Percentiles rank a stretch among this genome's conserved stretches.
phyloP scores from a whole-genome alignment of 2,888 invertebrate species.

The Thyatira batis region DNA sequence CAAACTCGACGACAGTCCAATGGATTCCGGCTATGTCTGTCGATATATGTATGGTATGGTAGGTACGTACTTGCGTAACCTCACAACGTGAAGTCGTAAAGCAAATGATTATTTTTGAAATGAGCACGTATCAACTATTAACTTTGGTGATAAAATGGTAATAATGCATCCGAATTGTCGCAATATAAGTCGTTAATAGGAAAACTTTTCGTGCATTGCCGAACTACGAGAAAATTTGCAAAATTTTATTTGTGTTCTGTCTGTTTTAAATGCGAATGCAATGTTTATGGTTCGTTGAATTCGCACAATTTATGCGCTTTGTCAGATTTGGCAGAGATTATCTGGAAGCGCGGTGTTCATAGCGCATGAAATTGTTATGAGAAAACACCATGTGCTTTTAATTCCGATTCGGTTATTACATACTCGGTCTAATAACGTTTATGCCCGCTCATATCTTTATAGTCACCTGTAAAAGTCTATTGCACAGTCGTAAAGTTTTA shows the following conservation, averaged over 20 bases:
- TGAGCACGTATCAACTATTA: slow-evolving; percentile 34
- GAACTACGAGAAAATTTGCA: slow-evolving; percentile 29
- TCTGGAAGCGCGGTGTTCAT: slow-evolving; percentile 32
- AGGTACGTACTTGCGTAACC: neutral
- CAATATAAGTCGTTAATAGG: slow-evolving; percentile 52
- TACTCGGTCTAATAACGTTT: slow-evolving; percentile 15
- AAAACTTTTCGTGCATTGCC: slow-evolving; percentile 58
- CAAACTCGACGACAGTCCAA: slow-evolving; percentile 1
- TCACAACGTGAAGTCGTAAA: neutral
- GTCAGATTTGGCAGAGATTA: slow-evolving; percentile 43
- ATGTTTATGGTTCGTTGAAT: slow-evolving; percentile 39
- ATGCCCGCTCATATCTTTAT: slow-evolving; percentile 23
- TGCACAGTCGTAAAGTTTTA: slow-evolving; percentile 12
- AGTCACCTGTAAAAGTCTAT: slow-evolving; percentile 26
- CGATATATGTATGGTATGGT: neutral
- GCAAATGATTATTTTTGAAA: neutral
- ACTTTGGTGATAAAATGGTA: slow-evolving; percentile 45
- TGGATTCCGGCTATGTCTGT: slow-evolving; percentile 16
- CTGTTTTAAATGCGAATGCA: slow-evolving; percentile 29
- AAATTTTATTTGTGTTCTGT: slow-evolving; percentile 30
- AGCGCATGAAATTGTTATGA: slow-evolving; percentile 47
- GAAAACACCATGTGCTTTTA: slow-evolving; percentile 28
- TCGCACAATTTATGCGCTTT: slow-evolving; percentile 39
- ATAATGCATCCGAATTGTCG: slow-evolving; percentile 49
- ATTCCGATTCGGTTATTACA: slow-evolving; percentile 30